These are phyloP conservation scores for Pristionchus arcanus DNA, from an alignment of 2,888 invertebrate species.

Conservation along the genomic window DNA sequence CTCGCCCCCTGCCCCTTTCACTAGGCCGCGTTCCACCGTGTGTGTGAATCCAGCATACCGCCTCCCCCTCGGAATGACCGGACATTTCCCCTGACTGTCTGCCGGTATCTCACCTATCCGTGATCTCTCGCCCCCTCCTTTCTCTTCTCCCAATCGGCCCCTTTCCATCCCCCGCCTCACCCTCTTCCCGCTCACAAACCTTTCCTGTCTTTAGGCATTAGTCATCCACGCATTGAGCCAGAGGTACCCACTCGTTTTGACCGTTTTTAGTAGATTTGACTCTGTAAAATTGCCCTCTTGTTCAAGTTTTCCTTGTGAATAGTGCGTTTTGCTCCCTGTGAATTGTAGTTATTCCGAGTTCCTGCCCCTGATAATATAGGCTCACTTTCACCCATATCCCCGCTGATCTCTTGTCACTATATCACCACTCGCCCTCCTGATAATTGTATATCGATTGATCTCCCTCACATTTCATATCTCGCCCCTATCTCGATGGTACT, in stretches of 20 bases:
- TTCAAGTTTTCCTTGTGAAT: not conserved
- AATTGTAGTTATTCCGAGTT: not conserved
- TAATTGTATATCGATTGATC: slow-evolving; percentile 31
- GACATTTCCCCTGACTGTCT: slow-evolving; percentile 49
- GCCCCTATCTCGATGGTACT: slow-evolving; percentile 5
- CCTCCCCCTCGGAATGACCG: not conserved
- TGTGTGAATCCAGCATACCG: slow-evolving; percentile 35
- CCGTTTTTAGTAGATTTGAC: slow-evolving; percentile 7
- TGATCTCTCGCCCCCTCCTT: not conserved
- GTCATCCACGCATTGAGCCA: not conserved
- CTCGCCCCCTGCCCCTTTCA: slow-evolving; percentile 25
- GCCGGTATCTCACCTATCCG: not conserved
- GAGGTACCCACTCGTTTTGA: slow-evolving; percentile 2
- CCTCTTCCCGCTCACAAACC: not conserved
- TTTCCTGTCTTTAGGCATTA: slow-evolving; percentile 45
- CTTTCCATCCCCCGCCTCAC: not conserved
- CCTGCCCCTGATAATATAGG: not conserved
- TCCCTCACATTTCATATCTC: not conserved
- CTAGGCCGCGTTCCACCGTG: not conserved
- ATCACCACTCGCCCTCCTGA: not conserved
- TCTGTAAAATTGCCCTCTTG: not conserved
- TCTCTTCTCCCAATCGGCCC: slow-evolving; percentile 1
- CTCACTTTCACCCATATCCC: not conserved
- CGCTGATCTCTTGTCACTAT: not conserved
- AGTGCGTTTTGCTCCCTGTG: not conserved